Evolutionary conservation across 2,888 invertebrate species (phyloP), one percentile per base, ranked within the genome.

Genomic region (Drosophila testacea): DNA sequence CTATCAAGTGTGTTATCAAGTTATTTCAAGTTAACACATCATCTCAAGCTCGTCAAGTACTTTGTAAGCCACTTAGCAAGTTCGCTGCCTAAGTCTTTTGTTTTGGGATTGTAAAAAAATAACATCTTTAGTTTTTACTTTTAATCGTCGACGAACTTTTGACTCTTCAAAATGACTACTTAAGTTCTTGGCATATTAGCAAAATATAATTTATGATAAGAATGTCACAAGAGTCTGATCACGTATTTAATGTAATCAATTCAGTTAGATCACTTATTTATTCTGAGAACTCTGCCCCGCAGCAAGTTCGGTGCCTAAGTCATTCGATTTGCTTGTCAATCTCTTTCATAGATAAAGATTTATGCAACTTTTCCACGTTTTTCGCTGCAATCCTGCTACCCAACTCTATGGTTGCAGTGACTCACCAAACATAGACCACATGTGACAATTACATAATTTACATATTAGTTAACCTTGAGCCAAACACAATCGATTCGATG

Each of bases 391-490:
- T 59, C 78, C 71, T n/a, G 51, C 61, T 62, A 44, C 47, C 47
- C 30, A 64, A 79, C 73, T 79, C 73, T 78, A 83, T 75, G n/a
- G 74, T 68, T 34, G 7, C 16, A 13, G 22, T 64, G 59, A 38
- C 39, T 52, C 66, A 41, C 30, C 55, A 59, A 59, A 62, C 7
- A 42, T 54, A 10, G 16, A 16, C 10, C 56, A 54, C 64, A 50
- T 50, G 42, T 47, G 63, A 57, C 70, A 59, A 57, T 86, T 86
- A 61, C 69, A 73, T 73, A 74, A 77, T 73, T 71, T 70, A 68
- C 77, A 85, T 81, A 84, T 78, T 75, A 69, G 55, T 67, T 79
- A 81, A 83, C 90, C 90, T 88, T 88, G 89, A 81, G 79, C 65
- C 38, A 11, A 38, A 48, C 36, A n/a, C 11, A n/a, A 81, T 81